Base-by-base conservation (phyloP, 1,140 invertebrate genomes). In the Drosophila equinoxialis region DNA sequence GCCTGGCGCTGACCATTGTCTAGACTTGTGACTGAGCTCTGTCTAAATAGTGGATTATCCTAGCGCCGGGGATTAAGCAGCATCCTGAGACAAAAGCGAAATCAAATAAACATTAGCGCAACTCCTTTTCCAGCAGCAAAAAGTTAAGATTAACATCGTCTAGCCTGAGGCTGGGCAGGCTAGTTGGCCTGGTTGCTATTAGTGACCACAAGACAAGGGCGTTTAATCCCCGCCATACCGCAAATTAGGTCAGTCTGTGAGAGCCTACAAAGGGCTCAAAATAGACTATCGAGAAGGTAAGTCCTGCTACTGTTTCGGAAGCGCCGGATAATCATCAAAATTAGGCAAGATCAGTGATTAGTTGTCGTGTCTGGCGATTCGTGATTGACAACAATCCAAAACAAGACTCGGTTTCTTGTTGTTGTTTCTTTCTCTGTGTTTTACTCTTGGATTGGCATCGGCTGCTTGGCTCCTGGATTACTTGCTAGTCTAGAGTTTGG, bases 21-120 rank as follows among this genome's bases (percentile, higher is more conserved):
- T 91, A 91, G 90, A 89, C 90, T 83, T 90, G 89, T 91, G 74
- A 91, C 81, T 86, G 85, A 90, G 81, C 75, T 62, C 39, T 35
- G 84, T 81, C 81, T 83, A 91, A 91, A 91, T 83, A 77, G 74
- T 45, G 75, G 90, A 91, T 91, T 83, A 91, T 91, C 89, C 90
- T 89, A 89, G 84, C 85, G 84, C 84, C 84, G 83, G 84, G 84
- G 78, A 84, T 90, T 89, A 26, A 58, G 51, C 37, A 26, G 14
- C 26, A 39, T 2, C 55, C 17, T 42, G 71, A 86, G 77, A 89
- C 84, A 81, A 89, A 64, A 63, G 74, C 54, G 67, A 89, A 89
- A 89, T 89, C 84, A 90, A 89, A 89, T 89, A 89, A 89, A 89
- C 84, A 89, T 89, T 89, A 61, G 74, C 69, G 69, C 60, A 79